Evolutionary conservation across 1,140 invertebrate genomes (phyloP).

Genomic region (Ceratina japonica): DNA sequence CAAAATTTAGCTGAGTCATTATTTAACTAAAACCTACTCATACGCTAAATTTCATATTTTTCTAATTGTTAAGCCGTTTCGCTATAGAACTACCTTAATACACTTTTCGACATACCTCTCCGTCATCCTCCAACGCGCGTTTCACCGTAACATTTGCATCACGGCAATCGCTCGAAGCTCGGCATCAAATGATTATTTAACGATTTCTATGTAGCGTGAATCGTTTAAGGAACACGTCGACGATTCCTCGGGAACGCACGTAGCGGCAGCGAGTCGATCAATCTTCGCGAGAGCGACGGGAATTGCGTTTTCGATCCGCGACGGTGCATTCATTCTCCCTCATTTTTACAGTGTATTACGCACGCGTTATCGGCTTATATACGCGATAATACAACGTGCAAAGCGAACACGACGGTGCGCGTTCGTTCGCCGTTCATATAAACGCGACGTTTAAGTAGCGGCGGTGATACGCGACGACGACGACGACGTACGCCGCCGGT

Average conservation of each 20-base stretch:
- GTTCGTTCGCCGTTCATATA: neutral
- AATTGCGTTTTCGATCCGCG: conserved; percentile 17
- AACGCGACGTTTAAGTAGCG: conserved; percentile 28
- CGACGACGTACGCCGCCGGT: neutral
- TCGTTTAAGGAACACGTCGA: neutral
- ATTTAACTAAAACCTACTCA: no score
- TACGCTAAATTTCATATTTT: no score
- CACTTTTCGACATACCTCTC: no score
- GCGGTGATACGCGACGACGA: neutral
- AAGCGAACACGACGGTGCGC: conserved; percentile 6
- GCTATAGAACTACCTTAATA: no score
- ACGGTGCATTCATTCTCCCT: conserved; percentile 18
- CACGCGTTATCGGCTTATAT: conserved; percentile 34
- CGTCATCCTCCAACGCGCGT: no score
- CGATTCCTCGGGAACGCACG: neutral
- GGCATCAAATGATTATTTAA: no score
- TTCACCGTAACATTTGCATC: no score
- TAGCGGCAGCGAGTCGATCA: conserved; percentile 20
- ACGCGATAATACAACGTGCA: conserved; percentile 26
- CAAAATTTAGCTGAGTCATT: no score
- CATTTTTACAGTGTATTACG: conserved; percentile 21
- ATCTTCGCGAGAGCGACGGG: conserved; percentile 33
- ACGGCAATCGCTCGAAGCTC: no score
- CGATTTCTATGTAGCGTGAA: no score
- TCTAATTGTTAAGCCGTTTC: no score